Evolutionary conservation across 2,888 invertebrate species (phyloP).

Genomic region (Nomada fucata): DNA sequence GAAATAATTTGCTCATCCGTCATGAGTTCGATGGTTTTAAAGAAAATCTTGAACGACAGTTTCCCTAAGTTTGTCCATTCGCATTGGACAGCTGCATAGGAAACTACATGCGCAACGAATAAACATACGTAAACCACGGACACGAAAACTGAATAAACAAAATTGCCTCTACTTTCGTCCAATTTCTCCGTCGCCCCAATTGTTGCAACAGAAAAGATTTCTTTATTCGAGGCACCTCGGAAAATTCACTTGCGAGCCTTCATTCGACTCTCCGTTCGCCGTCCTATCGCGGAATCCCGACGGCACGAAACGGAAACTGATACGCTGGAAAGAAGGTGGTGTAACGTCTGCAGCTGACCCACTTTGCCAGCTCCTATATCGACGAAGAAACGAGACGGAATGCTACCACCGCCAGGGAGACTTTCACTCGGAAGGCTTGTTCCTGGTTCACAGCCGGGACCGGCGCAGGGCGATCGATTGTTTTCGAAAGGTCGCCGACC

Average conservation of each 20-base stretch:
- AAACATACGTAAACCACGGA: no score
- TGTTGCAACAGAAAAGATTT: no score
- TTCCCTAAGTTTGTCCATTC: no score
- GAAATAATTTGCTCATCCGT: no score
- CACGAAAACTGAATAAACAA: no score
- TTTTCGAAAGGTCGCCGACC: conserved; percentile 79
- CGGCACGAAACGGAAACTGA: conserved; percentile 62
- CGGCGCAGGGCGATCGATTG: conserved; percentile 75
- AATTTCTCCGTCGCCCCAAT: no score
- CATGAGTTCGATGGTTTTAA: no score
- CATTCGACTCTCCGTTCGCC: not conserved
- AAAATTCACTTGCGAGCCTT: not conserved
- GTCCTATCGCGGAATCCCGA: conserved; percentile 13
- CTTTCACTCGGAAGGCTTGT: conserved; percentile 79
- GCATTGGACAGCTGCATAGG: no score
- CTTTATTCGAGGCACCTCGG: not conserved
- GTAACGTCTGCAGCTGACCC: conserved; percentile 78
- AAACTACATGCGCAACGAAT: no score
- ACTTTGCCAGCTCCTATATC: conserved; percentile 73
- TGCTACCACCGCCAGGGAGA: conserved; percentile 77
- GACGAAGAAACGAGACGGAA: conserved; percentile 78
- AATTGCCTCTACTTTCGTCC: no score
- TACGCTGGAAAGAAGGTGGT: conserved; percentile 72
- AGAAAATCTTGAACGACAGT: no score
- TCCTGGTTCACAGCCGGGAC: conserved; percentile 71